Evolutionary conservation across 2,888 invertebrate genomes (phyloP), one percentile per base, ranked within the genome.

Genomic region (Chrysodeixis includens): DNA sequence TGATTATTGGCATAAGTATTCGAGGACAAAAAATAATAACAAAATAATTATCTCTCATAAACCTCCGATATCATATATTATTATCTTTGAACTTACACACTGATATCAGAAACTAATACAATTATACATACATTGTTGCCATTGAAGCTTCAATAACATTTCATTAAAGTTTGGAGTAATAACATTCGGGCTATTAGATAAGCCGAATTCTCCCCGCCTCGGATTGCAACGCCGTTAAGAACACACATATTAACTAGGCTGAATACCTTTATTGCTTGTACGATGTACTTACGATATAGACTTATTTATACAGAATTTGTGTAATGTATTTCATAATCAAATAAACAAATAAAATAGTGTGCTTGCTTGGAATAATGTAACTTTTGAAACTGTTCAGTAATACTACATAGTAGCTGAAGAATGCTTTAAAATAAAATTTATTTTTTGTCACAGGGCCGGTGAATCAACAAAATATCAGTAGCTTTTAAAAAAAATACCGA

Each of bases 111-210:
- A 18, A 20, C 20, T n/a, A 22, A 32, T 46, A n/a, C 16, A 65
- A 30, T 56, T 56, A 71, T 49, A 58, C 58, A 4, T 56, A 52
- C 22, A 53, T 56, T 30, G 30, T 69, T 56, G 16, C 14, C 44
- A 26, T 55, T 57, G 6, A 49, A 10, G 18, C 22, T 52, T 55
- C 18, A 8, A 0, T 62, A 53, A 56, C 32, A 68, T 46, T 52
- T 53, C 46, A 46, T 32, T 9, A 30, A 20, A 53, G 12, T 56
- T 56, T 46, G 16, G 9, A 20, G 46, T 20, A 20, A 49, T 49
- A 49, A 49, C 18, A 20, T 10, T 49, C 46, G 20, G 9, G 46
- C 46, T 20, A 49, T 49, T 49, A 49, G 46, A 49, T 49, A 49
- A 49, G 46, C 46, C 46, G 46, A 49, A 49, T 49, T 20, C 18